A percentile compares a stretch with the other conserved stretches of the same genome.
These are phyloP conservation scores for Agraylea sexmaculata DNA, from an alignment of 1,140 invertebrate genomes.

Conservation along the genomic window DNA sequence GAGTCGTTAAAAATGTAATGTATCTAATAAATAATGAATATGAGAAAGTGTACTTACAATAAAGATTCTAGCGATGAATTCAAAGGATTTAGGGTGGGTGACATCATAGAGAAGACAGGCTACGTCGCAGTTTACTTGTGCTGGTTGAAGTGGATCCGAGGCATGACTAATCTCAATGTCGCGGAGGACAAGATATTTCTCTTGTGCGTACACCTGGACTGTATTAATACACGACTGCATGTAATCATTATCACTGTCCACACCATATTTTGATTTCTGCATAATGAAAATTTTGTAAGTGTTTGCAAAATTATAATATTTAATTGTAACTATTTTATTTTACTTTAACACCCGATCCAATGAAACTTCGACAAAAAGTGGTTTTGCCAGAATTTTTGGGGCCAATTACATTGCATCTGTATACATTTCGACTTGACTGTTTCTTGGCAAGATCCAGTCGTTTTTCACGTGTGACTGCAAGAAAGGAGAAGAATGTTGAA, in stretches of 20 bases:
- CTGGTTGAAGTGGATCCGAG: constrained; percentile 77
- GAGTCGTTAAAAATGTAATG: background rate
- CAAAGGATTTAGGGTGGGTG: constrained; percentile 86
- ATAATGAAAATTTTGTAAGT: background rate
- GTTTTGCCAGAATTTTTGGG: constrained; percentile 89
- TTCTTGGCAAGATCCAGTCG: constrained; percentile 90
- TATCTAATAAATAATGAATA: background rate
- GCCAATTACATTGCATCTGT: constrained; percentile 95
- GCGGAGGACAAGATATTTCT: constrained; percentile 84
- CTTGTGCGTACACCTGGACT: constrained; percentile 86
- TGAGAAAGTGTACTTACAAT: constrained; percentile 52
- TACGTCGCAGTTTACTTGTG: constrained; percentile 95
- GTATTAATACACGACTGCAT: constrained; percentile 53
- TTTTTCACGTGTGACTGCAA: constrained; percentile 83
- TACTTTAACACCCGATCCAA: constrained; percentile 56
- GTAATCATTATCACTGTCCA: constrained; percentile 29
- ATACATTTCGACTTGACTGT: constrained; percentile 91
- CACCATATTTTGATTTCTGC: constrained; percentile 33
- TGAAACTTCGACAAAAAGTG: constrained; percentile 81
- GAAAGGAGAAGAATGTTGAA: constrained; percentile 16
- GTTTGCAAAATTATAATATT: constrained; percentile 1
- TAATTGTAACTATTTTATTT: constrained; percentile 13
- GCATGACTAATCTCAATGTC: constrained; percentile 82
- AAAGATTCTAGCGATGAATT: constrained; percentile 92
- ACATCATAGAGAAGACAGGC: constrained; percentile 95